Evolutionary conservation across 2,797 vertebrate genomes (phyloP), one percentile per base, ranked within the genome.

Genomic region (Spinus olivaceus): DNA sequence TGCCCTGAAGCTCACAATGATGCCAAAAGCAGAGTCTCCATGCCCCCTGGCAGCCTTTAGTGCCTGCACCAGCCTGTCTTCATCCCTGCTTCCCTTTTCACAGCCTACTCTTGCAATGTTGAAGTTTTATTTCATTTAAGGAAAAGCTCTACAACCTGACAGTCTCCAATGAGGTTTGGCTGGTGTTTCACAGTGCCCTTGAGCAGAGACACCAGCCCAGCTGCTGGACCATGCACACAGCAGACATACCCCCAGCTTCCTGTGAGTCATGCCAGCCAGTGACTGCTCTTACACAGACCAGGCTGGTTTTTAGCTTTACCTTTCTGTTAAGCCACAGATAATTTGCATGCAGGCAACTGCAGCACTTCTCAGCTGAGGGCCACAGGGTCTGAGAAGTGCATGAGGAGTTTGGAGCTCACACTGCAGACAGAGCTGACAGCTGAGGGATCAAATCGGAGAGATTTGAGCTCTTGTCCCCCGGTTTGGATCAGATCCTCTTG

Each of bases 341-440:
- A 64, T 72, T 41, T 41, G 41, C 42, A 17, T 2, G 24, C 33
- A 74, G 86, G 23, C 24, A 72, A 53, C 4, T 15, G 46, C 46
- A 59, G 32, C 7, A 50, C 25, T 91, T 73, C 56, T n/a, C 66
- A 57, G 57, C 44, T 12, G 22, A 73, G 56, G 47, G 63, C n/a
- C 54, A 69, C 44, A 0, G 0, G 21, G 28, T 81, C 70, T 72
- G 24, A 44, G 54, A 19, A 65, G 27, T 3, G 2, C 1, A 3
- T 16, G 57, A 74, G 4, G 9, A 24, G 47, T 61, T 76, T 64
- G 83, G 56, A 86, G 56, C 49, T 86, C 76, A 37, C 47, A 77
- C 37, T 2, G 16, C 59, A 88, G 70, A 24, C 32, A 56, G 49
- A 39, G 33, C 63, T n/a, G 50, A 30, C 30, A 50, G 76, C 41